Conservation (phyloP, 2,797 vertebrate genomes). For the Anabacerthia variegaticeps region DNA sequence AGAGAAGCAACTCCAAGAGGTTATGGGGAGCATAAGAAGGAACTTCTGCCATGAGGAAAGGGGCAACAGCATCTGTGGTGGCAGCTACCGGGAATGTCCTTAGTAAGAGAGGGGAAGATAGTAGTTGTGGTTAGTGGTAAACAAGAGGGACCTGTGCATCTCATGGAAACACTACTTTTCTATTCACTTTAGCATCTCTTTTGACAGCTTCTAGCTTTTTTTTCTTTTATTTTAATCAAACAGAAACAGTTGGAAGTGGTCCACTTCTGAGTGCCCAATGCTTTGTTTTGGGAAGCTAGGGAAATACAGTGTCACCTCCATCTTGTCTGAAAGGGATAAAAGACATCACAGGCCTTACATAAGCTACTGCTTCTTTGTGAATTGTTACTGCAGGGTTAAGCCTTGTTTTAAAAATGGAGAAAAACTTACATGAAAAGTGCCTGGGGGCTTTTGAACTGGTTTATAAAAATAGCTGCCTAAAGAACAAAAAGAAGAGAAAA, state of each 20-base stretch:
- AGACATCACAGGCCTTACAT: neutral
- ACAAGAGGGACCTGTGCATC: neutral
- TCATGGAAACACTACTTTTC: neutral
- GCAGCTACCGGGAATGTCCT: neutral
- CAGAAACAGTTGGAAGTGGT: neutral
- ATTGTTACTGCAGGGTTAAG: neutral
- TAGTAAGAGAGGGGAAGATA: neutral
- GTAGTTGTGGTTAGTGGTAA: neutral
- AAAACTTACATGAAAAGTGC: conserved; percentile 24
- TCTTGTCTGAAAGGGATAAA: neutral
- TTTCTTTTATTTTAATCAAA: neutral
- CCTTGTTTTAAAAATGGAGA: neutral
- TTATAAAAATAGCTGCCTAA: conserved; percentile 68
- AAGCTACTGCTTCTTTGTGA: neutral
- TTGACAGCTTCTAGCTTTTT: neutral
- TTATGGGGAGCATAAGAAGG: neutral
- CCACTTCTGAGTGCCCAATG: neutral
- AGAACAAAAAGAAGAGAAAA: conserved; percentile 48
- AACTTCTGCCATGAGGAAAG: neutral
- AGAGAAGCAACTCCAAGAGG: neutral
- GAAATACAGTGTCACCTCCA: neutral
- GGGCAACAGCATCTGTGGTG: neutral
- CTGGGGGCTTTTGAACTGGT: conserved; percentile 20
- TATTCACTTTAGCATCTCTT: neutral
- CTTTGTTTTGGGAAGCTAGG: neutral